These are phyloP conservation scores for Drosophila nigrodunni DNA, from an alignment of 1,140 invertebrate species.

Conservation along the genomic window DNA sequence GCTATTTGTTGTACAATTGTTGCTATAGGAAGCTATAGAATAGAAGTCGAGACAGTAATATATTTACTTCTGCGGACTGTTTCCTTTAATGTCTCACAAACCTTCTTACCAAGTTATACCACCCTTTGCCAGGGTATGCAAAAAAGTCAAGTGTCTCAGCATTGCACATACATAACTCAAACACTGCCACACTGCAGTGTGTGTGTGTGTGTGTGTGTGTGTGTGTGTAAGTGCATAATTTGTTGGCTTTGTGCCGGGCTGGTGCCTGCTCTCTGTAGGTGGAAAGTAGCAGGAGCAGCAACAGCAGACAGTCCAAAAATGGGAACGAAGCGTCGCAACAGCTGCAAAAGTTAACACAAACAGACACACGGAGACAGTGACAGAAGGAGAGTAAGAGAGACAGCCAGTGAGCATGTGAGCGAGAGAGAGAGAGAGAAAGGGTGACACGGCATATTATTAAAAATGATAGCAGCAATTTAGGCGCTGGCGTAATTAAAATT, in stretches of 20 bases:
- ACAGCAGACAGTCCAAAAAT: slow-evolving; percentile 28
- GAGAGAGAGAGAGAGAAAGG: slow-evolving; percentile 9
- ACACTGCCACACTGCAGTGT: slow-evolving; percentile 43
- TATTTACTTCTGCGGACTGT: no score
- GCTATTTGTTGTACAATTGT: no score
- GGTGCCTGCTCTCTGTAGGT: slow-evolving; percentile 2
- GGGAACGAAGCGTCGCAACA: slow-evolving; percentile 53
- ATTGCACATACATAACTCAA: slow-evolving; percentile 70
- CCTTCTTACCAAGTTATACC: no score
- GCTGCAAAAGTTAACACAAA: slow-evolving; percentile 74
- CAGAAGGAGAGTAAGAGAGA: slow-evolving; percentile 35
- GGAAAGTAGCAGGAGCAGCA: slow-evolving; percentile 12
- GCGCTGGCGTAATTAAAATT: slow-evolving; percentile 78
- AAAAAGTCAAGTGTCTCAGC: slow-evolving; percentile 62
- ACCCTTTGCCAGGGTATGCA: slow-evolving; percentile 17
- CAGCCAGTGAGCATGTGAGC: slow-evolving; percentile 10
- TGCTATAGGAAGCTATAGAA: no score
- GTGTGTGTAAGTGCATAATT: slow-evolving; percentile 79
- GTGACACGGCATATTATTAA: slow-evolving; percentile 74
- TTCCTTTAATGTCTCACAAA: no score
- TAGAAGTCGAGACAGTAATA: no score
- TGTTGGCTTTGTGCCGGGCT: slow-evolving; percentile 73
- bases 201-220: slow-evolving; percentile 49
- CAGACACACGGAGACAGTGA: slow-evolving; percentile 37
- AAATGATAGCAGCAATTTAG: slow-evolving; percentile 80